These are phyloP conservation scores for Micrasema longulum DNA, from an alignment of 1,140 invertebrate species.

Conservation along the genomic window DNA sequence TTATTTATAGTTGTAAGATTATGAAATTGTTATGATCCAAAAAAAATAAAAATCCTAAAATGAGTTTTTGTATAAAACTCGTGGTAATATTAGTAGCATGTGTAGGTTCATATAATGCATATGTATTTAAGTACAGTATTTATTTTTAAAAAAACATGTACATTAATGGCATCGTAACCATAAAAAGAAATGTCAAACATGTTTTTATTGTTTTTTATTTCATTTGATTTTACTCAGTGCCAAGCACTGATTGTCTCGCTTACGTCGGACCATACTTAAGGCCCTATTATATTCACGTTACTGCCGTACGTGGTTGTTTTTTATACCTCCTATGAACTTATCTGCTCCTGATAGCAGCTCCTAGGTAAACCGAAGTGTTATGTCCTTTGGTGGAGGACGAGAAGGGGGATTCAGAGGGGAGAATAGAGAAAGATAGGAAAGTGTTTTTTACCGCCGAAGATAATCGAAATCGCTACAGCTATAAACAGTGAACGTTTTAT, in stretches of 20 bases:
- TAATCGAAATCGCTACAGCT: slow-evolving; percentile 44
- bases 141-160: too few relatives aligned
- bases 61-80: too few relatives aligned
- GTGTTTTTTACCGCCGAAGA: slow-evolving; percentile 40
- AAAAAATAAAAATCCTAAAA: too few relatives aligned
- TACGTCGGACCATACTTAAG: slow-evolving; percentile 5
- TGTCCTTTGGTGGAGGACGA: not conserved
- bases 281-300: slow-evolving; percentile 27
- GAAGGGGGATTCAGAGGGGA: not conserved
- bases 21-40: too few relatives aligned
- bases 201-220: too few relatives aligned
- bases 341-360: slow-evolving; percentile 28
- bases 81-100: too few relatives aligned
- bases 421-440: slow-evolving; percentile 20
- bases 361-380: slow-evolving; percentile 39
- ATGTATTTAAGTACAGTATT: too few relatives aligned
- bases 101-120: too few relatives aligned
- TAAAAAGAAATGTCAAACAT: too few relatives aligned
- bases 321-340: slow-evolving; percentile 35
- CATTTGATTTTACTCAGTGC: slow-evolving; percentile 4
- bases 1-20: too few relatives aligned
- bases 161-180: too few relatives aligned
- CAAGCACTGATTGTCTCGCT: slow-evolving; percentile 16
- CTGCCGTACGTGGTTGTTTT: slow-evolving; percentile 37
- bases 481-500: slow-evolving; percentile 45